A percentile compares a stretch with the other conserved stretches of the same genome.
phyloP scores from a whole-genome alignment of 2,888 invertebrate genomes.

The Drosophila kokeensis region DNA sequence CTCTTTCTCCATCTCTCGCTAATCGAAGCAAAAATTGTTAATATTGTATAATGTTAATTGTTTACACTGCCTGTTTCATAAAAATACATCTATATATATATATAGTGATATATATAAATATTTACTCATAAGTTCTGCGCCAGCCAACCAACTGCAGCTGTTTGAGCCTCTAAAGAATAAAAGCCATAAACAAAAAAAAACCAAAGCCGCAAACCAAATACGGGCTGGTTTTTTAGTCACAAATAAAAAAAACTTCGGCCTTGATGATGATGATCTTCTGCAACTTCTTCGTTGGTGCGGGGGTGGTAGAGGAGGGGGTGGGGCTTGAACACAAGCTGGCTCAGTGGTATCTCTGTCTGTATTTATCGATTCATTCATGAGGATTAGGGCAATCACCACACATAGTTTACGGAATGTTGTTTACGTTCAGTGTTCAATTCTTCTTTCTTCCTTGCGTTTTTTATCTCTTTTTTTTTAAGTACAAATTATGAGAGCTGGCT shows the following conservation, averaged over 20 bases:
- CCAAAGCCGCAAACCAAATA: slow-evolving; percentile 56
- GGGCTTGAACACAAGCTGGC: slow-evolving; percentile 69
- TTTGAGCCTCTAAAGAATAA: slow-evolving; percentile 30
- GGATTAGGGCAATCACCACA: slow-evolving; percentile 30
- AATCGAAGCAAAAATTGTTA: slow-evolving; percentile 79
- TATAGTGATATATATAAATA: slow-evolving; percentile 48
- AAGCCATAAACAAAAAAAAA: slow-evolving; percentile 26
- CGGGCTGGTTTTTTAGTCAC: slow-evolving; percentile 27
- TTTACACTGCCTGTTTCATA: slow-evolving; percentile 67
- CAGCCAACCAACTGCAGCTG: slow-evolving; percentile 60
- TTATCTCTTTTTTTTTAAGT: slow-evolving; percentile 37
- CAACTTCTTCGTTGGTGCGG: neutral
- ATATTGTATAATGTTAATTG: slow-evolving; percentile 57
- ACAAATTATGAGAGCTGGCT: slow-evolving; percentile 41
- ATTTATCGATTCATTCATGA: neutral
- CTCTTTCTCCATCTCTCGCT: slow-evolving; percentile 47
- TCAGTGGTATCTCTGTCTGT: slow-evolving; percentile 56
- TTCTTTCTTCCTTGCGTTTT: slow-evolving; percentile 8
- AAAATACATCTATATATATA: slow-evolving; percentile 71
- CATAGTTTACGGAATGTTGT: slow-evolving; percentile 57
- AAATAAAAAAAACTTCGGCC: slow-evolving; percentile 23
- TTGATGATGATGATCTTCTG: slow-evolving; percentile 8
- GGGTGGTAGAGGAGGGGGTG: neutral
- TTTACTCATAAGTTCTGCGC: slow-evolving; percentile 74
- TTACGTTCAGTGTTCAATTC: slow-evolving; percentile 32